Conservation (phyloP, 2,797 vertebrate genomes). For the Pseudotriccus pelzelni region DNA sequence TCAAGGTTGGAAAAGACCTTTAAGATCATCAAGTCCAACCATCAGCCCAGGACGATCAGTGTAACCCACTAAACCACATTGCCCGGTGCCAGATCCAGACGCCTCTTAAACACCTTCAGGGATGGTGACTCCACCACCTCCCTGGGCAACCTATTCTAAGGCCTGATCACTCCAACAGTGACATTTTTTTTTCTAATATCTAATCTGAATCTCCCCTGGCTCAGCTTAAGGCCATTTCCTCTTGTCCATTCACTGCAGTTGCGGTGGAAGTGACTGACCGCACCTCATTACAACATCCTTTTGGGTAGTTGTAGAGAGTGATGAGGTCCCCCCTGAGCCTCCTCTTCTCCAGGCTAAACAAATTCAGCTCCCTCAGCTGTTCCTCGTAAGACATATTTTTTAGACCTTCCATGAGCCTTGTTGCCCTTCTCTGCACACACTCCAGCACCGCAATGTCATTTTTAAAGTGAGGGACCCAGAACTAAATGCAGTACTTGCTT, state of each 20-base stretch:
- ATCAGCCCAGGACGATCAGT: not conserved
- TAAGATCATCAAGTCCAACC: not conserved
- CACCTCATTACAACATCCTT: not conserved
- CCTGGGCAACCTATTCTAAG: not conserved
- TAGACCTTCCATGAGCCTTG: not conserved
- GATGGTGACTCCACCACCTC: not conserved
- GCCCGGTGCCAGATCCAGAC: not conserved
- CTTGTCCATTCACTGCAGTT: not conserved
- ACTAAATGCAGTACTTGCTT: rapidly evolving
- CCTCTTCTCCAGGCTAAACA: not conserved
- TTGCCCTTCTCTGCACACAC: not conserved
- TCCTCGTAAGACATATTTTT: not conserved
- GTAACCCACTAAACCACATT: not conserved
- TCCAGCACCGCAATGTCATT: not conserved
- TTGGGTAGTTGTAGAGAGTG: not conserved
- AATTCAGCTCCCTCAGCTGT: not conserved
- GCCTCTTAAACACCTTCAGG: not conserved
- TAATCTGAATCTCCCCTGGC: not conserved
- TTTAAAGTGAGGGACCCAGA: not conserved
- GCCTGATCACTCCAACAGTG: not conserved
- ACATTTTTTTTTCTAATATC: not conserved
- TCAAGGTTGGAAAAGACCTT: not conserved
- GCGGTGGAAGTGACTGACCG: rapidly evolving
- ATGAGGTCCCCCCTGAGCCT: not conserved
- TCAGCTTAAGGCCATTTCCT: not conserved